Base-by-base conservation (phyloP, 2,888 invertebrate species). In the Melieria omissa region DNA sequence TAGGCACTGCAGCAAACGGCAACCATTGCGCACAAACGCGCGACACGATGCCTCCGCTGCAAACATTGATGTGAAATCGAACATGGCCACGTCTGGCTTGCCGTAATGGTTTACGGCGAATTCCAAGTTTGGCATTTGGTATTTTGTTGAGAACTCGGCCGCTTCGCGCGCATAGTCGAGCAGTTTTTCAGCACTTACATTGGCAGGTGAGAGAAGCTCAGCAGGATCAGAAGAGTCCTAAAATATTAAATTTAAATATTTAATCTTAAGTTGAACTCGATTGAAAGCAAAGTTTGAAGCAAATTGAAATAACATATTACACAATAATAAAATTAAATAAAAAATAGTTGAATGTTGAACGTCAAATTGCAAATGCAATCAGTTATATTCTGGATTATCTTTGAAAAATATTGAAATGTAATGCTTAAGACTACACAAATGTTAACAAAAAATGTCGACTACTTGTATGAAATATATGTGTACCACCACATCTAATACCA, bases 31-130 rank as follows among this genome's bases (percentile, higher is more conserved):
- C 75, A 87, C 93, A 12, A 95, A 86, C 29, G 97, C 93, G 82
- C 96, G 90, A 78, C 95, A 95, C 7, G 98, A 96, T 87, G 97
- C 96, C 87, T 98, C 97, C 0, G 99, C 97, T 0, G 97, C 96
- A 87, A 96, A 99, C 95, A 99, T 97, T 0, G 97, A 97, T 0
- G 99, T 99, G 86, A 99, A 99, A 88, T 99, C 99, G 87, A 99
- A 99, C 91, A 99, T 95, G 58, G 98, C 97, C 2, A 99, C 96
- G 87, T 99, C 99, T 0, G 98, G 96, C 85, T 97, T 96, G 0
- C 97, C 97, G 85, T 97, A 97, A 88, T 98, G 98, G 88, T 99
- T 99, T 12, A 98, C 93, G 0, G 99, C 98, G 88, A 98, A 99
- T 86, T 98, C 97, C 78, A 94, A 88, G 82, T 94, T 90, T 66